phyloP scores from a whole-genome alignment of 2,888 invertebrate species.

The Platycheirus rosarum region DNA sequence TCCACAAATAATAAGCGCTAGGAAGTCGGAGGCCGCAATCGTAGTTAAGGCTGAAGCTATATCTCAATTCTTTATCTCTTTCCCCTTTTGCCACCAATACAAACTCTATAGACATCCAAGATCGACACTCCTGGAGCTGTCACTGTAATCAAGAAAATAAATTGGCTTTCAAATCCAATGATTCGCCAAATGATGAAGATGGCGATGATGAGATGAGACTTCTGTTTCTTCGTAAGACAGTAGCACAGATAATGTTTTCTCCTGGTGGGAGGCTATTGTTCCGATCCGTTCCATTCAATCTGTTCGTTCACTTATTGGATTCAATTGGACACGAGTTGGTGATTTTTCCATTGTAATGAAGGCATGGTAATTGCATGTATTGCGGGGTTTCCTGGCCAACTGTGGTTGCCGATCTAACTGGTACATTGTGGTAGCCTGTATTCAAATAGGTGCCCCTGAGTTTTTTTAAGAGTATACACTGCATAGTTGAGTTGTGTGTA shows the following conservation, averaged over 20 bases:
- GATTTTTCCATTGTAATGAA: slow-evolving; percentile 48
- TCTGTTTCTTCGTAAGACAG: slow-evolving; percentile 58
- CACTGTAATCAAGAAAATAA: slow-evolving; percentile 64
- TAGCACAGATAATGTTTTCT: slow-evolving; percentile 40
- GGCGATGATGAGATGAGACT: slow-evolving; percentile 21
- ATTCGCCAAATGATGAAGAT: slow-evolving; percentile 44
- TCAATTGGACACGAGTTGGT: slow-evolving; percentile 51
- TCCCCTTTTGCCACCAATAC: not conserved
- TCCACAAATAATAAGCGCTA: slow-evolving; percentile 56
- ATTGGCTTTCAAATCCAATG: slow-evolving; percentile 66
- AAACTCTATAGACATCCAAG: slow-evolving; percentile 18
- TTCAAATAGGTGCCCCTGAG: slow-evolving; percentile 23
- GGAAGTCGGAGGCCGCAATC: slow-evolving; percentile 51
- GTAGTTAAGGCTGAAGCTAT: too few relatives aligned
- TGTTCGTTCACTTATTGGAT: slow-evolving; percentile 38
- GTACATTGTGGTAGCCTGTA: not conserved
- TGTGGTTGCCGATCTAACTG: slow-evolving; percentile 22
- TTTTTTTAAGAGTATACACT: slow-evolving; percentile 18
- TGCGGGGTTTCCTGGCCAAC: slow-evolving; percentile 18
- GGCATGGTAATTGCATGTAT: slow-evolving; percentile 58
- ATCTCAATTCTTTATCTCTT: slow-evolving; percentile 47
- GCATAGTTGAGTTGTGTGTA: slow-evolving; percentile 3
- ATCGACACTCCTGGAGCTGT: slow-evolving; percentile 65
- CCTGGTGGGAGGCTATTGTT: slow-evolving; percentile 67
- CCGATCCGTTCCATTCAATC: not conserved